Evolutionary conservation across 2,113 vertebrate species (phyloP).

Genomic region (Tachycineta bicolor): DNA sequence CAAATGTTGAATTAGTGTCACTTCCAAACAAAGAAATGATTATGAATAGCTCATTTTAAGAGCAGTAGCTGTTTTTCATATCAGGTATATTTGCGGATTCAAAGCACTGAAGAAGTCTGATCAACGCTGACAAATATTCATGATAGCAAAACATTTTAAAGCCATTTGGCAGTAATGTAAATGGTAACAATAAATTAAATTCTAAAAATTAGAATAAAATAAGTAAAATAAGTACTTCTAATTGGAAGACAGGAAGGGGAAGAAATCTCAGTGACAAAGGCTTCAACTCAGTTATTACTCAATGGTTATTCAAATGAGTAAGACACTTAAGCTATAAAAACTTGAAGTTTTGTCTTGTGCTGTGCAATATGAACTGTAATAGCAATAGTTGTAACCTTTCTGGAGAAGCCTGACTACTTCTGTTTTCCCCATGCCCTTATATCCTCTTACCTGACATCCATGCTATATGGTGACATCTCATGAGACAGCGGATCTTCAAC

Average conservation of each 20-base stretch:
- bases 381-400: background rate
- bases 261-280: background rate
- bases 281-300: background rate
- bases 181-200: background rate
- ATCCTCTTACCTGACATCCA: background rate
- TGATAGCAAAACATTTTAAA: slow-evolving; percentile 4
- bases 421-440: background rate
- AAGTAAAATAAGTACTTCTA: background rate
- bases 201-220: background rate
- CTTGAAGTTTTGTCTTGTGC: background rate
- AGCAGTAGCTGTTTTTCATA: slow-evolving; percentile 41
- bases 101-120: slow-evolving; percentile 32
- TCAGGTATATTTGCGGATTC: slow-evolving; percentile 27
- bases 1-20: slow-evolving; percentile 32
- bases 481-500: background rate
- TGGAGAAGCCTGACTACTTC: background rate
- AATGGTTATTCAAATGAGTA: background rate
- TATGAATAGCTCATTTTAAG: slow-evolving; percentile 45
- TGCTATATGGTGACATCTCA: background rate
- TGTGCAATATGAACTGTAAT: background rate
- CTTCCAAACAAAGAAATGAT: slow-evolving; percentile 14
- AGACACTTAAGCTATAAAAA: background rate
- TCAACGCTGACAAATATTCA: background rate
- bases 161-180: slow-evolving; percentile 32
- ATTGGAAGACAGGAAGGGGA: background rate